A percentile compares a stretch with the other conserved stretches of the same genome.
Conservation (phyloP, 2,113 vertebrate genomes). For the Campylomormyrus numenius region DNA sequence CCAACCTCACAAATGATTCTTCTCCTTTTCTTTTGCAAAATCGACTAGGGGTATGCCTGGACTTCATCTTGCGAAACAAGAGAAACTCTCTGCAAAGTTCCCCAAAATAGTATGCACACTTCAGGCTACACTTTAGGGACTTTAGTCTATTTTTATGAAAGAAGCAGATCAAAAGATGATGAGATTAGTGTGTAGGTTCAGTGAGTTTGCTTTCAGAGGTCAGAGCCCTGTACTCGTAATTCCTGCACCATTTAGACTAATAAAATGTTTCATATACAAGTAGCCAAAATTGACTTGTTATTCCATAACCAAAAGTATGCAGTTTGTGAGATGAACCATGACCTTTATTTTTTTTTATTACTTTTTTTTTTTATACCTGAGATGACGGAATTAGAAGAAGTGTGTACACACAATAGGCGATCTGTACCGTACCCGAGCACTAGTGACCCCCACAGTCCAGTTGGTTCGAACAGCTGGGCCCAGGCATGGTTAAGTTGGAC, state of each 20-base stretch:
- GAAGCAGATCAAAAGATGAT: background rate
- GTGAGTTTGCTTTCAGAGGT: background rate
- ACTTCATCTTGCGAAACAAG: background rate
- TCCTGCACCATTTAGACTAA: background rate
- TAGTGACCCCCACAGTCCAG: no score
- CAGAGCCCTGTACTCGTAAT: background rate
- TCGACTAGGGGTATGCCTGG: background rate
- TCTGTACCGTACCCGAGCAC: no score
- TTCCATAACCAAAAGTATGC: background rate
- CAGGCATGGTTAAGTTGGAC: no score
- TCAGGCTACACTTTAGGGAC: background rate
- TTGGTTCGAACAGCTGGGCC: no score
- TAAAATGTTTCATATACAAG: background rate
- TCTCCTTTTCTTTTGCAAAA: background rate
- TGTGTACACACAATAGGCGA: no score
- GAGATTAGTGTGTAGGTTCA: background rate
- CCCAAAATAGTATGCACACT: background rate
- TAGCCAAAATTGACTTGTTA: background rate
- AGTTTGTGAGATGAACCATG: background rate
- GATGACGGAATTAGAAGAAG: no score
- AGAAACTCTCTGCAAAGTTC: background rate
- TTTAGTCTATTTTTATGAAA: background rate
- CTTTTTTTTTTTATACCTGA: no score
- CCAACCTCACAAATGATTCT: background rate
- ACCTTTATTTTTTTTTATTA: background rate